Base-by-base conservation (phyloP, 2,888 invertebrate genomes). In the Lithophane leautieri region DNA sequence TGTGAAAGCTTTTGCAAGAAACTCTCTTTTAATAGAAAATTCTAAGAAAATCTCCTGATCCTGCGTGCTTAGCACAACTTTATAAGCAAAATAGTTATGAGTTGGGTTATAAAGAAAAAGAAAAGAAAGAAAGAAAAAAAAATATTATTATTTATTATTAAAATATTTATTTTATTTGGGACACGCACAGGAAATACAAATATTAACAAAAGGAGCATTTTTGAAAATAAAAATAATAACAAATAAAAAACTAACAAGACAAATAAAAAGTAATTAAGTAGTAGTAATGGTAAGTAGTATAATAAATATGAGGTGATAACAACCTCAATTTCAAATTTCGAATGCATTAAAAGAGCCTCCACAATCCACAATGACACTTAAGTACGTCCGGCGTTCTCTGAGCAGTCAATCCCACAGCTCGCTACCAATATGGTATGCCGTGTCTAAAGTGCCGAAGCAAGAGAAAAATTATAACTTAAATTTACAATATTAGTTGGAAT, bases 261-360 rank as follows among this genome's bases (percentile, higher is more conserved):
- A 34, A 34, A 34, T 34, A 34, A 34, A 34, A 34, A 34, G 3
- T 34, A 34, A 34, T 2, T 34, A 34, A 34, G 34, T 34, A 34
- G 34, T 34, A 34, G 34, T 34, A n/a, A n/a, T n/a, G n/a, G n/a
- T n/a, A n/a, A n/a, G n/a, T n/a, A n/a, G n/a, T n/a, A n/a, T n/a
- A n/a, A n/a, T n/a, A n/a, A n/a, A n/a, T n/a, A n/a, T n/a, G n/a
- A n/a, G n/a, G n/a, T n/a, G n/a, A n/a, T n/a, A 50, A 25, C 14
- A 71, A 47, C 25, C 14, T 47, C 34, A 40, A 12, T 71, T 70
- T 70, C 14, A 0, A 28, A 52, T 42, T 71, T 28, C 2, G 40
- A 52, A 28, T 42, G 56, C 74, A 34, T 22, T 58, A 73, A 73
- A 73, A 58, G 40, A 70, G n/a, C 47, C 4, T n/a, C 8, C 68